Percentiles rank a stretch among this genome's conserved stretches.
phyloP scores from a whole-genome alignment of 2,113 vertebrate genomes.

The Emydura subglobosa region DNA sequence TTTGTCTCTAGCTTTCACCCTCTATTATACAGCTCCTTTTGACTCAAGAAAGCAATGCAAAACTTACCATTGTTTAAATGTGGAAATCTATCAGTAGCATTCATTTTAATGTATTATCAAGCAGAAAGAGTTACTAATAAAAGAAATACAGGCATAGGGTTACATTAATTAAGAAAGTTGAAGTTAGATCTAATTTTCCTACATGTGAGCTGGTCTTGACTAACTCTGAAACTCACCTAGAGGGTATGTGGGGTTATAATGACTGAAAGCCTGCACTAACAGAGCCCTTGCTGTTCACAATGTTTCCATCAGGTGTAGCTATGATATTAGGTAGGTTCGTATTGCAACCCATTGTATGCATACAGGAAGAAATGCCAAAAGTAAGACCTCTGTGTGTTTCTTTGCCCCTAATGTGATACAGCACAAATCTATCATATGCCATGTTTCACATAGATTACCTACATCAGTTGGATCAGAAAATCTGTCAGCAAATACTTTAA shows the following conservation, averaged over 20 bases:
- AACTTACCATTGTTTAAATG: background rate
- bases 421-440: fast-evolving
- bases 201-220: background rate
- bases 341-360: background rate
- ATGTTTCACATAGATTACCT: background rate
- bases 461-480: conserved; percentile 5
- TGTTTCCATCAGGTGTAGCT: conserved; percentile 80
- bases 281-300: conserved; percentile 72
- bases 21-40: conserved; percentile 1
- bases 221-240: background rate
- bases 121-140: background rate
- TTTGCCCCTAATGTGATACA: conserved; percentile 34
- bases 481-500: background rate
- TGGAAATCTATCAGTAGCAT: background rate
- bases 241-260: background rate
- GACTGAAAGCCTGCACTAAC: background rate
- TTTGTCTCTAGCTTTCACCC: background rate
- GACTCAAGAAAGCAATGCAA: background rate
- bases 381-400: background rate
- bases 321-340: conserved; percentile 74
- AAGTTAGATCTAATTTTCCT: background rate
- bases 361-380: conserved; percentile 33
- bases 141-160: background rate
- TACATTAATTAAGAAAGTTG: background rate
- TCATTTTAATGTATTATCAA: background rate